Conservation (phyloP, 2,797 vertebrate species). For the Sylvilagus floridanus region DNA sequence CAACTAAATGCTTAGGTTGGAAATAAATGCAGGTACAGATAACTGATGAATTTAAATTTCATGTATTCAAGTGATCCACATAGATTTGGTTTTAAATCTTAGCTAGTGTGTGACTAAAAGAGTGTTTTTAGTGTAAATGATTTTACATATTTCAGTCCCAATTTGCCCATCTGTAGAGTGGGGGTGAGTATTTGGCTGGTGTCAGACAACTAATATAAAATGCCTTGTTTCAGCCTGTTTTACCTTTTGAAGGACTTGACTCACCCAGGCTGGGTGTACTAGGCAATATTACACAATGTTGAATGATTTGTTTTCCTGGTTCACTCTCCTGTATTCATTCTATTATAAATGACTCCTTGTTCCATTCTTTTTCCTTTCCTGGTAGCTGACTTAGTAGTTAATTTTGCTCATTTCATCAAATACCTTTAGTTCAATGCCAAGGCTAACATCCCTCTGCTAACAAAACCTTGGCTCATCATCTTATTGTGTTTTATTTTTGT, state of each 20-base stretch:
- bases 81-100: not conserved
- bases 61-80: not conserved
- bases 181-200: not conserved
- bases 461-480: conserved; percentile 2
- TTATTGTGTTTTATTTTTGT: conserved; percentile 49
- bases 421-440: conserved; percentile 27
- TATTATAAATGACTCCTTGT: not conserved
- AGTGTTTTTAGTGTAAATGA: not conserved
- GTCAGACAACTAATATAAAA: conserved; percentile 7
- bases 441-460: conserved; percentile 29
- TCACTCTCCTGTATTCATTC: not conserved
- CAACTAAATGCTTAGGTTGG: not conserved
- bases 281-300: not conserved
- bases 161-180: conserved; percentile 20
- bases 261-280: not conserved
- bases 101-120: not conserved
- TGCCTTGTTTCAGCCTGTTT: not conserved
- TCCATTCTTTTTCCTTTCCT: not conserved
- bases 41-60: not conserved
- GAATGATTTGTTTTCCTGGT: conserved; percentile 25
- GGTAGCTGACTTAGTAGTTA: not conserved
- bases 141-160: conserved; percentile 10
- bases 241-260: not conserved
- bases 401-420: conserved; percentile 32
- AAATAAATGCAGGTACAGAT: not conserved